These are phyloP conservation scores for Pipistrellus nathusii DNA, from an alignment of 2,797 vertebrate species.

Conservation along the genomic window DNA sequence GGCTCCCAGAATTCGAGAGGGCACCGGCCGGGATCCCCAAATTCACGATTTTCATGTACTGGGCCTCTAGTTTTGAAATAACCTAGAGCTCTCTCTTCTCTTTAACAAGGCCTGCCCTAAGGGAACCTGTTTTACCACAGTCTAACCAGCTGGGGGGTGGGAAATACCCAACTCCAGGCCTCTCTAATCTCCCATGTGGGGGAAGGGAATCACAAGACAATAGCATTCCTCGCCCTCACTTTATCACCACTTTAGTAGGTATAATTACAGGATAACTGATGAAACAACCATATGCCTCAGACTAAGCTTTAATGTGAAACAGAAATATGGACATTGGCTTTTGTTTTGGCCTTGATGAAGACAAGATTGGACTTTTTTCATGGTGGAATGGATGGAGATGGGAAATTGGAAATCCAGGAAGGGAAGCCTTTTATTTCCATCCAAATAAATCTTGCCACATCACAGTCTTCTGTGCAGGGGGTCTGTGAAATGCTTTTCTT, in stretches of 20 bases:
- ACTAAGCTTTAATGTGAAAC: background rate
- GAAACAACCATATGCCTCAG: constrained; percentile 25
- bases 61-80: constrained; percentile 26
- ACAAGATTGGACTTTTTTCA: background rate
- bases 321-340: background rate
- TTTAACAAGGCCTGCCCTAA: constrained; percentile 38
- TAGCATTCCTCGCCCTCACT: background rate
- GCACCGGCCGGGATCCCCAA: too few relatives aligned
- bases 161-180: background rate
- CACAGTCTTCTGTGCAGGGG: background rate
- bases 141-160: background rate
- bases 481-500: background rate
- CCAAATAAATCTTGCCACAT: background rate
- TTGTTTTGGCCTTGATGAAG: background rate
- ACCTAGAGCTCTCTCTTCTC: constrained; percentile 27
- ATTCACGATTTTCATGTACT: too few relatives aligned
- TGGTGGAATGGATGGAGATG: background rate
- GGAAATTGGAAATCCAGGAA: background rate
- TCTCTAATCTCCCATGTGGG: background rate
- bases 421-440: background rate
- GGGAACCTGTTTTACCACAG: constrained; percentile 52
- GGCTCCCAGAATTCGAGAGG: too few relatives aligned
- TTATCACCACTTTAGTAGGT: background rate
- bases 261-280: constrained; percentile 2
- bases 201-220: background rate